Percentiles rank a stretch among this genome's conserved stretches.
Evolutionary conservation across 2,113 vertebrate species (phyloP).

Genomic region (Cryptotis parvus): DNA sequence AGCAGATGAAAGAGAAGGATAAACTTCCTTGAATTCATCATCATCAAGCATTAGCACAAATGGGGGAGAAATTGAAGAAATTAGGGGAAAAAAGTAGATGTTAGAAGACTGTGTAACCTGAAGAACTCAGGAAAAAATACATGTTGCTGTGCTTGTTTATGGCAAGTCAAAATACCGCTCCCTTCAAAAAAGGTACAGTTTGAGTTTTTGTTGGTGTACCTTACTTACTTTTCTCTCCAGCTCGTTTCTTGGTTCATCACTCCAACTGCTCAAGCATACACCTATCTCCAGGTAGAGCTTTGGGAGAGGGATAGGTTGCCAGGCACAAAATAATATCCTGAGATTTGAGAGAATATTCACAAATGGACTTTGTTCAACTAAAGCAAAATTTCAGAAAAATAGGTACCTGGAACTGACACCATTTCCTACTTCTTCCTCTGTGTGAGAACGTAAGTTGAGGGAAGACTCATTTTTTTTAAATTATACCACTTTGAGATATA

Average conservation of each 20-base stretch:
- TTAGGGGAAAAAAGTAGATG: neutral
- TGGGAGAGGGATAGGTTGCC: no score
- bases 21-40: neutral
- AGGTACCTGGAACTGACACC: neutral
- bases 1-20: neutral
- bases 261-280: neutral
- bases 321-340: neutral
- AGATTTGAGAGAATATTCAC: neutral
- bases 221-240: neutral
- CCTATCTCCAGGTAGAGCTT: neutral
- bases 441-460: neutral
- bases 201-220: no score
- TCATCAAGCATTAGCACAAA: neutral
- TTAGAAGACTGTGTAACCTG: neutral
- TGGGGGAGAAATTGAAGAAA: neutral
- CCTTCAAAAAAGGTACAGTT: no score
- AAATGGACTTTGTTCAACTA: neutral
- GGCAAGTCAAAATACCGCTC: neutral
- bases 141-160: neutral
- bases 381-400: slow-evolving; percentile 34
- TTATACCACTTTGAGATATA: no score
- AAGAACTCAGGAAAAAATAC: neutral
- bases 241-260: neutral
- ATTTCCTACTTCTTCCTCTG: neutral
- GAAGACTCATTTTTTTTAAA: no score